Base-by-base conservation (phyloP, 1,140 invertebrate genomes). In the Lepidostoma basale region DNA sequence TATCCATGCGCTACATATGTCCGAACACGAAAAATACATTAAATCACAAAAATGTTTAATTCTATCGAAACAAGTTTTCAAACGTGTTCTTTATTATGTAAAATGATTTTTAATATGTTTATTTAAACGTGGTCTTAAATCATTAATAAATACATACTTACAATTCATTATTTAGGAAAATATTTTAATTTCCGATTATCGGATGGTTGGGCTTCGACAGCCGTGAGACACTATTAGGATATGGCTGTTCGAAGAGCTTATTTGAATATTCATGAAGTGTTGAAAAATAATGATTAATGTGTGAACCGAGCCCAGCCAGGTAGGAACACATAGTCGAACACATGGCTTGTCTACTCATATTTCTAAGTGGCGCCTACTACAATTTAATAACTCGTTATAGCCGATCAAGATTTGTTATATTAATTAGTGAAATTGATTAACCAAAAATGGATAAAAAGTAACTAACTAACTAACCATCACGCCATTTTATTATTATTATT, bases 281-380 rank as follows among this genome's bases (percentile, higher is more conserved):
- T 60, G 20, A 68, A 68, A 40, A 40, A 56, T n/a, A 9, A 68
- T 68, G 67, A 68, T 68, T 68, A 62, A 68, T 68, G 67, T 68
- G 67, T 54, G 67, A 68, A 68, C 67, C 18, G 14, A 47, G 9
- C 18, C 54, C 8, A 39, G 54, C 18, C 33, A 36, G 33, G 54
- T 36, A 36, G 16, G 49, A 54, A 47, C n/a, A 25, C 10, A 25
- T 2, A 47, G n/a, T n/a, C n/a, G n/a, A n/a, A 25, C 2, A 22
- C 3, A 20, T 20, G n/a, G 10, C 14, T 9, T 47, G 6, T 47
- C 18, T 12, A 25, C 12, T 12, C 3, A 25, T 18, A 4, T 2
- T 1, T 3, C 3, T 18, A 47, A 22, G 12, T 47, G 44, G 44
- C 44, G 44, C 44, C 44, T 22, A 20, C 22, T 22, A 47, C n/a